Evolutionary conservation across 1,140 invertebrate genomes (phyloP).

Genomic region (Oryzaephilus surinamensis): DNA sequence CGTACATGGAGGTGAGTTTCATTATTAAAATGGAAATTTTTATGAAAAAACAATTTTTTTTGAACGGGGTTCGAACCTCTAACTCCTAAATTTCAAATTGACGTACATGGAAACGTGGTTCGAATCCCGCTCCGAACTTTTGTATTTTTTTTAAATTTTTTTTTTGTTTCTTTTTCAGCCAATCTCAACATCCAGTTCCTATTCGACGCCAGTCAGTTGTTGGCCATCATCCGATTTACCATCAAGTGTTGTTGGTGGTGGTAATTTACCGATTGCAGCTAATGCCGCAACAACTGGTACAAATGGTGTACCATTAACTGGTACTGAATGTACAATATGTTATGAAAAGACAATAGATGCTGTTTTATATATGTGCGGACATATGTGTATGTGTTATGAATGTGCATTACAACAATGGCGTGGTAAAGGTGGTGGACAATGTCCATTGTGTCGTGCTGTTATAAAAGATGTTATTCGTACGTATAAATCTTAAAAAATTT

Average conservation of each 20-base stretch:
- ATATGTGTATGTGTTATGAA: constrained; percentile 98
- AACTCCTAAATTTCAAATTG: too few species aligned
- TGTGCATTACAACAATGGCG: constrained; percentile 88
- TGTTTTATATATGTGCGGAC: constrained; percentile 92
- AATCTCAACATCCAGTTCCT: constrained; percentile 31
- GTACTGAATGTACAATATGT: constrained; percentile 84
- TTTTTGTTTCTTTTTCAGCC: constrained; percentile 35
- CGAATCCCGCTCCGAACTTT: background rate
- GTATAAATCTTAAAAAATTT: constrained; percentile 85
- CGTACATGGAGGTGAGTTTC: constrained; percentile 46
- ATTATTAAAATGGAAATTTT: too few species aligned
- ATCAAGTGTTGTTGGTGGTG: too few species aligned
- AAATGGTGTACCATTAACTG: too few species aligned
- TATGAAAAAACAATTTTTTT: too few species aligned
- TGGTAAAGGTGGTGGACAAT: constrained; percentile 79
- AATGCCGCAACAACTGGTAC: constrained; percentile 36
- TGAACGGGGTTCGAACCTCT: too few species aligned
- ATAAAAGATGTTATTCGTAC: constrained; percentile 93
- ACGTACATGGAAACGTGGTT: too few species aligned
- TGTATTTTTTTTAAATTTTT: constrained; percentile 1
- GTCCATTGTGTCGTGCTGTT: constrained; percentile 84
- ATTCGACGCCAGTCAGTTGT: constrained; percentile 34
- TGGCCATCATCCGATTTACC: too few species aligned
- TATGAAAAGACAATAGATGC: constrained; percentile 87
- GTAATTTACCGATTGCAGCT: too few species aligned